Evolutionary conservation across 2,888 invertebrate species (phyloP), one percentile per base, ranked within the genome.

Genomic region (Bombylius major): DNA sequence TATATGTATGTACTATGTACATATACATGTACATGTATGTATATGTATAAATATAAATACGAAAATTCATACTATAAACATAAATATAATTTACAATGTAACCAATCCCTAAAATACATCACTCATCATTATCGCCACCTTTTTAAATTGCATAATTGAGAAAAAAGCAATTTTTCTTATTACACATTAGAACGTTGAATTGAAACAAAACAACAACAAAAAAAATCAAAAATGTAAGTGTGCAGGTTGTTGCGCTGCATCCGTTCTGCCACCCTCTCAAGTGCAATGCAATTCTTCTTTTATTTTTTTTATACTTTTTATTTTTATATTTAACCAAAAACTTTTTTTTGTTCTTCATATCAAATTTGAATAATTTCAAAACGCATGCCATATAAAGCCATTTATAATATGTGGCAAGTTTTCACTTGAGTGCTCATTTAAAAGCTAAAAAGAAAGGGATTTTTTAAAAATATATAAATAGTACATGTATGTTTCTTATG

Each of bases 141-240:
- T 53, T 56, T 56, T 53, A 56, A 59, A 59, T 59, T 57, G 54
- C 56, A 59, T 59, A 59, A 59, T 59, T 59, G 59, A 56, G 59
- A 59, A 59, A 55, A 58, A 59, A 54, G 59, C 59, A 56, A 59
- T 57, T 59, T 56, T 59, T 59, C 54, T 57, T 51, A 57, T 57
- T 59, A 56, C 53, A 54, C 59, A 56, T 51, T 23, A 23, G 23
- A 55, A 51, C 45, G 12, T 42, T 11, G 9, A 42, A 8, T 11
- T 11, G 42, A 13, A 42, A 13, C 12, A 42, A 42, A 42, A 42
- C 42, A 42, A 42, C 8, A 42, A n/a, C n/a, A 42, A 42, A 23
- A 11, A 7, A 42, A 42, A 42, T 36, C 8, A 11, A 42, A 11
- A 42, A 42, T 42, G 6, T 11, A 42, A 42, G 39, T 42, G 39